These are phyloP conservation scores for Epistrophe eligans DNA, from an alignment of 2,888 invertebrate genomes.

Conservation along the genomic window DNA sequence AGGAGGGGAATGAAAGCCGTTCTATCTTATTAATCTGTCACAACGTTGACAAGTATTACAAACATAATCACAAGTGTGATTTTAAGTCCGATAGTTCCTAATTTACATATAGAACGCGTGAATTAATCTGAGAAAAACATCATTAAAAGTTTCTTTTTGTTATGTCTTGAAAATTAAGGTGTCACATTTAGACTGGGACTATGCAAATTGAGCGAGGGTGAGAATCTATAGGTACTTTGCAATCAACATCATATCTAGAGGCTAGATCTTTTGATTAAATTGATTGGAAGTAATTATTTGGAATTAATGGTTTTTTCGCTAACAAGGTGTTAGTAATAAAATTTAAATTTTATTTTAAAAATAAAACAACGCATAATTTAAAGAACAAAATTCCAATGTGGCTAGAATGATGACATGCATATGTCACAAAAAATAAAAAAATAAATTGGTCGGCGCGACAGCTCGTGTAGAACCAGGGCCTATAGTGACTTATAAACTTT, in stretches of 20 bases:
- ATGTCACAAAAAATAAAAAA: too few species aligned
- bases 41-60: conserved; percentile 48
- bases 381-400: neutral
- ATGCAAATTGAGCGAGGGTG: conserved; percentile 34
- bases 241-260: conserved; percentile 30
- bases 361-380: neutral
- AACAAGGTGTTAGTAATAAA: conserved; percentile 2
- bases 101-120: conserved; percentile 54
- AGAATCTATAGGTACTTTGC: neutral
- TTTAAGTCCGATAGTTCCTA: conserved; percentile 41
- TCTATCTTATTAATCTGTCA: conserved; percentile 63
- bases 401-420: neutral
- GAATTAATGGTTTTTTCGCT: conserved; percentile 38
- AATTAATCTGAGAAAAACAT: conserved; percentile 41
- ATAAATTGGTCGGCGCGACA: too few species aligned
- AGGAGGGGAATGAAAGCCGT: neutral
- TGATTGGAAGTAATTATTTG: conserved; percentile 56
- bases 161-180: conserved; percentile 24
- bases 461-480: too few species aligned
- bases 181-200: conserved; percentile 39
- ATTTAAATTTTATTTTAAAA: neutral
- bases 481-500: too few species aligned
- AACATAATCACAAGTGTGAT: conserved; percentile 46
- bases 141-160: conserved; percentile 22
- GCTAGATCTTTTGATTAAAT: conserved; percentile 30